Percentiles rank a stretch among this genome's conserved stretches.
These are phyloP conservation scores for Latheticus oryzae DNA, from an alignment of 2,888 invertebrate genomes.

Conservation along the genomic window DNA sequence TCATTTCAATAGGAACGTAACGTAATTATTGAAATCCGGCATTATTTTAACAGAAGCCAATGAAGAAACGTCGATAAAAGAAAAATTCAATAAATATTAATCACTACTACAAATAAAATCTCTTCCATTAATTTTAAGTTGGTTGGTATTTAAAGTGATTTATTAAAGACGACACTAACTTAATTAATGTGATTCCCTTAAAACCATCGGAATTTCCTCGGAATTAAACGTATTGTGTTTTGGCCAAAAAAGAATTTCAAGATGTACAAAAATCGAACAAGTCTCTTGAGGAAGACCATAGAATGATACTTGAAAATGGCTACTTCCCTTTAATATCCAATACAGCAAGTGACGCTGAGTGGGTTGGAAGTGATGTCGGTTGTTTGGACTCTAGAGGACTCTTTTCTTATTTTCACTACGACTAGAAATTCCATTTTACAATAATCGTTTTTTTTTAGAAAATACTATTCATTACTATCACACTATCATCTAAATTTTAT, in stretches of 20 bases:
- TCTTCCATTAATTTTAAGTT: slow-evolving; percentile 12
- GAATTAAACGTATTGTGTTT: slow-evolving; percentile 8
- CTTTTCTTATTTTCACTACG: background rate
- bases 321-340: slow-evolving; percentile 30
- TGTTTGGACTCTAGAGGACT: slow-evolving; percentile 22
- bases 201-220: slow-evolving; percentile 5
- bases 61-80: slow-evolving; percentile 17
- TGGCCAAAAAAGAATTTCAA: slow-evolving; percentile 5
- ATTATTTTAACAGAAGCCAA: slow-evolving; percentile 12
- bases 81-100: slow-evolving; percentile 6
- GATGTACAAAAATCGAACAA: slow-evolving; percentile 6
- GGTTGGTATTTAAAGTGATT: slow-evolving; percentile 9
- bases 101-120: too few species aligned
- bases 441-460: background rate
- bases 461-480: too few species aligned
- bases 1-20: slow-evolving; percentile 1
- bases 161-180: slow-evolving; percentile 7
- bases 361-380: slow-evolving; percentile 24
- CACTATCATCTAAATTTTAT: too few species aligned
- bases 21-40: slow-evolving; percentile 5
- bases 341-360: slow-evolving; percentile 21
- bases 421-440: background rate
- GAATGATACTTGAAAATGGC: slow-evolving; percentile 22
- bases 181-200: slow-evolving; percentile 6
- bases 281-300: slow-evolving; percentile 3